Base-by-base conservation (phyloP, 2,113 vertebrate species). In the Cinclus mexicanus region DNA sequence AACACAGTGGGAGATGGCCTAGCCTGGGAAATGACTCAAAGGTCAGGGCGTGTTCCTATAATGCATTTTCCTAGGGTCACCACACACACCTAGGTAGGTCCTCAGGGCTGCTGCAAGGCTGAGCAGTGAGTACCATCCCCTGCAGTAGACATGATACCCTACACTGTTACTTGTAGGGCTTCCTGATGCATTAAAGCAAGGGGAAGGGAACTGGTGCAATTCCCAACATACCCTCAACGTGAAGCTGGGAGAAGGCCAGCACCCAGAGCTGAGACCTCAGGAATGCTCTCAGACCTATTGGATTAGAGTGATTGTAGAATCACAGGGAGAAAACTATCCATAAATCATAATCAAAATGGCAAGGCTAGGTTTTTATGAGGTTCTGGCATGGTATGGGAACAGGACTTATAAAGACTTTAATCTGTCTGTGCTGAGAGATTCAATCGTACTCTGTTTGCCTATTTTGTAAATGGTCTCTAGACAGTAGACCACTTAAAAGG, bases 211-310 rank as follows among this genome's bases (percentile, higher is more conserved):
- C 44, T 59, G 12, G 20, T 55, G 14, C 49, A 72, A 80, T 83
- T 8, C 24, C 67, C 1, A 0, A 13, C 0, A 0, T 28, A n/a
- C 42, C 18, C 33, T 78, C 29, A 28, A 28, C 14, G 16, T 33
- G 33, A 61, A 64, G 33, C 29, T 0, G 1, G 53, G 35, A 63
- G 42, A 68, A 57, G 20, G 33, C 20, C 35, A 71, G 57, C 33
- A 86, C 7, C 23, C 46, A 78, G 39, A 41, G 44, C 67, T 61
- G 83, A 77, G 50, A 53, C 76, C 41, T 77, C 69, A 57, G 71
- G 42, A 68, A 55, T 3, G 4, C 20, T 69, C 83, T 65, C 11
- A 63, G 25, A 72, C 65, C 24, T 85, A 29, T 53, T 0, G 3
- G 37, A 42, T 76, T 79, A 46, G 31, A 87, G 37, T 37, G 67